phyloP scores from a whole-genome alignment of 2,888 invertebrate species.

The Mesochorus sp. region DNA sequence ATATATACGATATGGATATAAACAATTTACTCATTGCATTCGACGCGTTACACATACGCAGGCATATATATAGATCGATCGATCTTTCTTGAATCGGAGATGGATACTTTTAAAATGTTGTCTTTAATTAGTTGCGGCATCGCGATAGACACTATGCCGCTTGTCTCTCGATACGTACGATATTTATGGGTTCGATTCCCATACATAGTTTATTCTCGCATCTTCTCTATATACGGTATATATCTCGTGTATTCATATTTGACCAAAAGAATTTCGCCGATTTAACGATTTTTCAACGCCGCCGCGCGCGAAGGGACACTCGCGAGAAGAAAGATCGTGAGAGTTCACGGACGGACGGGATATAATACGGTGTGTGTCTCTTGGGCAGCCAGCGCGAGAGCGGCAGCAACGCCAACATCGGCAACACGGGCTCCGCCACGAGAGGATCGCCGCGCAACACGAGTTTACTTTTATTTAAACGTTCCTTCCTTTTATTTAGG shows the following conservation, averaged over 20 bases:
- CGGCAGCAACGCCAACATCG: constrained; percentile 32
- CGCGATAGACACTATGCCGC: no score
- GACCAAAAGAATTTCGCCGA: constrained; percentile 44
- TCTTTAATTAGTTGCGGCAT: no score
- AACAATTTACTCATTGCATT: no score
- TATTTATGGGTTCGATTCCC: no score
- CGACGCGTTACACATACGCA: no score
- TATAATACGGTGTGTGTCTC: no score
- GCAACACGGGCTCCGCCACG: constrained; percentile 34
- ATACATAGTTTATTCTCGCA: constrained; percentile 21
- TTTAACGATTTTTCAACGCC: constrained; percentile 30
- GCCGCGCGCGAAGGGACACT: background rate
- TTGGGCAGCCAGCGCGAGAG: constrained; percentile 4
- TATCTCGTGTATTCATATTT: constrained; percentile 32
- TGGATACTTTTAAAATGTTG: no score
- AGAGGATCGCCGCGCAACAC: constrained; percentile 72
- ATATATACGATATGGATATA: no score
- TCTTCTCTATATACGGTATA: constrained; percentile 19
- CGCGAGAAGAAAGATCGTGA: constrained; percentile 53
- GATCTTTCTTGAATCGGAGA: no score
- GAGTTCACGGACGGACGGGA: constrained; percentile 54
- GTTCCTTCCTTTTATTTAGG: constrained; percentile 81
- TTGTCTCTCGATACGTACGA: no score
- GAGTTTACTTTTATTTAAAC: constrained; percentile 82
- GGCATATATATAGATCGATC: no score